Conservation (phyloP, 1,140 invertebrate species). For the Pseudomyrmex dendroicus region DNA sequence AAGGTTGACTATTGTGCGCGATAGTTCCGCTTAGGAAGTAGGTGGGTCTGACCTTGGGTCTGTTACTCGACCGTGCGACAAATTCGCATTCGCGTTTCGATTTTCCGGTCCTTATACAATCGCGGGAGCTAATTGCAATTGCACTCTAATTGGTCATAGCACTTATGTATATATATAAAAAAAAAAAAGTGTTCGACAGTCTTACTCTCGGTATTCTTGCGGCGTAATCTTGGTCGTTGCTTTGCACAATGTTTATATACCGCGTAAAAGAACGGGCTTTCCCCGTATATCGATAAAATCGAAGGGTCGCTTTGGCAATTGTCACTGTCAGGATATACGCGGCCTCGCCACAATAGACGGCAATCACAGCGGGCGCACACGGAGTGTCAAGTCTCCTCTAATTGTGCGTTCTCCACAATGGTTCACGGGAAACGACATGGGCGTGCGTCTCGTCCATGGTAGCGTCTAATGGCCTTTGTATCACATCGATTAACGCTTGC, state of each 20-base stretch:
- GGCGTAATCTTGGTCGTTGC: background rate
- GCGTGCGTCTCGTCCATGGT: slow-evolving; percentile 66
- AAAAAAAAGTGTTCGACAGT: background rate
- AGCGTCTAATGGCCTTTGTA: slow-evolving; percentile 75
- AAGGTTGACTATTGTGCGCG: slow-evolving; percentile 68
- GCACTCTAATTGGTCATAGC: background rate
- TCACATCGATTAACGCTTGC: slow-evolving; percentile 78
- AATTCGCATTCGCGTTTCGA: slow-evolving; percentile 58
- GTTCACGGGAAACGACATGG: slow-evolving; percentile 73
- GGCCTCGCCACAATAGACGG: slow-evolving; percentile 56
- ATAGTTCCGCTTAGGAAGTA: slow-evolving; percentile 73
- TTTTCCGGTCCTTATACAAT: background rate
- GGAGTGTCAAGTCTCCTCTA: slow-evolving; percentile 70
- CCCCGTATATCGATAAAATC: slow-evolving; percentile 52
- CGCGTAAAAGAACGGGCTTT: slow-evolving; percentile 12
- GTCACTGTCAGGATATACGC: slow-evolving; percentile 14
- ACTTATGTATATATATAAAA: background rate
- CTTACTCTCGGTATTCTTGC: no score
- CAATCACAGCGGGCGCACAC: slow-evolving; percentile 49
- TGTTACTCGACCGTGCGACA: slow-evolving; percentile 63
- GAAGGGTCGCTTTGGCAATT: slow-evolving; percentile 52
- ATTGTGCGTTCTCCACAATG: slow-evolving; percentile 69
- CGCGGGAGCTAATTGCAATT: background rate
- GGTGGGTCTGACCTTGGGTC: slow-evolving; percentile 71
- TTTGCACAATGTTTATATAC: background rate